Conservation (phyloP, 35 echinoderm and acorn worm species). For the Heliocidaris erythrogramma region DNA sequence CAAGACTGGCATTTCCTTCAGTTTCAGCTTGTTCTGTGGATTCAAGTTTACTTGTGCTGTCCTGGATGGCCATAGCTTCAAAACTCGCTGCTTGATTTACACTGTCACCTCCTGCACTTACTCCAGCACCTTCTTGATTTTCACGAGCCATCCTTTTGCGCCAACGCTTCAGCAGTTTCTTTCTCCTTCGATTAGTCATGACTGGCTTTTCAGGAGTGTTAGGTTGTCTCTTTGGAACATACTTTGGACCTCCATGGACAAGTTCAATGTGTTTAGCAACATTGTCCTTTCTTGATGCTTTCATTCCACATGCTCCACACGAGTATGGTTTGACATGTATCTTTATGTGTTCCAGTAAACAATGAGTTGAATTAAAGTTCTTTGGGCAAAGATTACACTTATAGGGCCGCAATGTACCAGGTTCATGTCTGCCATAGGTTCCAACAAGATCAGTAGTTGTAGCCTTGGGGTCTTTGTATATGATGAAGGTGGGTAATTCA, state of each 20-base stretch:
- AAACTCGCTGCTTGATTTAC: neutral
- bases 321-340: slow-evolving; percentile 84
- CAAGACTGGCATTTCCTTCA: neutral
- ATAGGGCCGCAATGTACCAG: slow-evolving; percentile 58
- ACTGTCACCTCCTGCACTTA: neutral
- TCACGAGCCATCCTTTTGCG: neutral
- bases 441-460: slow-evolving; percentile 70
- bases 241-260: slow-evolving; percentile 82
- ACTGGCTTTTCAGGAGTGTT: neutral
- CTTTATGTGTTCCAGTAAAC: slow-evolving; percentile 87
- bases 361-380: slow-evolving; percentile 82
- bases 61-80: neutral
- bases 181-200: slow-evolving; percentile 33
- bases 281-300: slow-evolving; percentile 83
- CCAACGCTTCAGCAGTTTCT: neutral
- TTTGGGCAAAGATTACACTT: slow-evolving; percentile 76
- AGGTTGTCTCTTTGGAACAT: slow-evolving; percentile 59
- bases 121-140: slow-evolving; percentile 34
- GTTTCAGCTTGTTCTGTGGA: neutral
- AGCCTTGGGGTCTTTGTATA: slow-evolving; percentile 79
- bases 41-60: neutral
- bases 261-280: slow-evolving; percentile 84
- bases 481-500: slow-evolving; percentile 53
- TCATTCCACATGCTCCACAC: slow-evolving; percentile 78
- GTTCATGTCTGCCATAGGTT: slow-evolving; percentile 61